These are phyloP conservation scores for Tupaia tana DNA, from an alignment of 2,113 vertebrate genomes.

Conservation along the genomic window DNA sequence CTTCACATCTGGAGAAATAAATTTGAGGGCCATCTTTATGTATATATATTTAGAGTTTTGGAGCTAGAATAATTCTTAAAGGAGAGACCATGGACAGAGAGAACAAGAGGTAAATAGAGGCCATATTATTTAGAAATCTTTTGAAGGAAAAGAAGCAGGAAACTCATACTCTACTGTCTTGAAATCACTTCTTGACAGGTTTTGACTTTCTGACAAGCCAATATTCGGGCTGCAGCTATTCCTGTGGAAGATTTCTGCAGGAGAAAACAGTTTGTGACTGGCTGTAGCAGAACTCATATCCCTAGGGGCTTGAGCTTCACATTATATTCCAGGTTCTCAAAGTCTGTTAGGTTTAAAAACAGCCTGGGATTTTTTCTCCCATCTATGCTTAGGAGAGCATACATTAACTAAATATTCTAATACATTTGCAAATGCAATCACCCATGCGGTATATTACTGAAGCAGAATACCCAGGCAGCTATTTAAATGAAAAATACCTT, in stretches of 20 bases:
- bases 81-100: too few relatives aligned
- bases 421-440: not conserved
- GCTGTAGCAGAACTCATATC: not conserved
- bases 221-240: not conserved
- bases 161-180: not conserved
- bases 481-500: constrained; percentile 48
- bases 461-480: not conserved
- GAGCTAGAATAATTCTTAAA: too few relatives aligned
- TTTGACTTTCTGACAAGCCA: not conserved
- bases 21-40: too few relatives aligned
- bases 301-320: constrained; percentile 15
- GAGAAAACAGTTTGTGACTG: constrained; percentile 5
- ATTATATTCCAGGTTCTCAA: constrained; percentile 52
- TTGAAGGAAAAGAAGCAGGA: too few relatives aligned
- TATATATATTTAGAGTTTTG: too few relatives aligned
- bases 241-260: not conserved
- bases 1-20: too few relatives aligned
- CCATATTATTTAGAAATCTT: too few relatives aligned
- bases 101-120: too few relatives aligned
- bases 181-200: not conserved
- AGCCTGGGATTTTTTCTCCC: constrained; percentile 5
- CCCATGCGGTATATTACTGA: not conserved
- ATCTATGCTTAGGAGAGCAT: not conserved
- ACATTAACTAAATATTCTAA: constrained; percentile 33
- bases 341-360: constrained; percentile 59